Evolutionary conservation across 2,888 invertebrate species (phyloP).

Genomic region (Punctoribates punctum): DNA sequence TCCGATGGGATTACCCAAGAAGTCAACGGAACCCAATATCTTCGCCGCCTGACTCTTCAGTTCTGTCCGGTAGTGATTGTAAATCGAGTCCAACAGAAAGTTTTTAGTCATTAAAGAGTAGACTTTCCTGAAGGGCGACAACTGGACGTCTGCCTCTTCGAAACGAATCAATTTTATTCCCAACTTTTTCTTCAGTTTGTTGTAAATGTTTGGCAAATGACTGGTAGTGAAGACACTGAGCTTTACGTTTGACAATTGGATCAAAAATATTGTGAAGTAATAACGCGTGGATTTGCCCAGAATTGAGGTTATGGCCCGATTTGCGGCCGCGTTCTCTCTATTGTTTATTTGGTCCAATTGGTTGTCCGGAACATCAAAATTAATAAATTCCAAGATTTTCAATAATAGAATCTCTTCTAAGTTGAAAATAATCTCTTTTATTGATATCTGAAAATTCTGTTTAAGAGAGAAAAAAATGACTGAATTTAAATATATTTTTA

Average conservation of each 20-base stretch:
- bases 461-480: constrained; percentile 32
- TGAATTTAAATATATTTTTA: constrained; percentile 7
- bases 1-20: constrained; percentile 94
- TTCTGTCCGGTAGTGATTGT: constrained; percentile 77
- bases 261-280: constrained; percentile 76
- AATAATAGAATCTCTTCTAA: constrained; percentile 80
- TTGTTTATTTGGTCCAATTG: constrained; percentile 41
- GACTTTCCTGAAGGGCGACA: constrained; percentile 73
- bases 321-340: constrained; percentile 10
- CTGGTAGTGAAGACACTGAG: constrained; percentile 83
- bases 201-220: constrained; percentile 72
- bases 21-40: constrained; percentile 93
- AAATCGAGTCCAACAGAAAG: constrained; percentile 72
- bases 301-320: constrained; percentile 68
- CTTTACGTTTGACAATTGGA: constrained; percentile 75
- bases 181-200: constrained; percentile 74
- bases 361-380: constrained; percentile 48
- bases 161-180: constrained; percentile 88
- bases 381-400: constrained; percentile 61
- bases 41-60: constrained; percentile 91
- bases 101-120: constrained; percentile 89
- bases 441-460: constrained; percentile 41
- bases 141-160: constrained; percentile 89
- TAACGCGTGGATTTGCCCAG: constrained; percentile 62
- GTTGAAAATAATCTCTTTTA: constrained; percentile 52